A percentile compares a stretch with the other conserved stretches of the same genome.
Evolutionary conservation across 2,113 vertebrate species (phyloP).

Genomic region (Rhynchopsitta pachyrhyncha): DNA sequence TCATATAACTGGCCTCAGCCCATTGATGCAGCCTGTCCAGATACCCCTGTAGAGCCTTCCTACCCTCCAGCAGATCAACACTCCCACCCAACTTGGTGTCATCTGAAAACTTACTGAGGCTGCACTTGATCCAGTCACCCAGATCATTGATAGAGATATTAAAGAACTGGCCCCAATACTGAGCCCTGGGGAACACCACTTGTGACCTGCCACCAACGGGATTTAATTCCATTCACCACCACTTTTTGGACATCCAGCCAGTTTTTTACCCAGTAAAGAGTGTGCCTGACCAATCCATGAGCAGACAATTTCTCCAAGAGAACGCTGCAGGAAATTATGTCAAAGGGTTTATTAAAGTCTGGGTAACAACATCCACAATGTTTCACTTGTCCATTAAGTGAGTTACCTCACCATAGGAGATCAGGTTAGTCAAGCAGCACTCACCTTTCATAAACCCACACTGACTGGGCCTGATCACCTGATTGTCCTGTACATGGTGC

Average conservation of each 20-base stretch:
- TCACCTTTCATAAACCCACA: neutral
- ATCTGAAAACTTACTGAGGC: neutral
- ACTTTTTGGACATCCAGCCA: neutral
- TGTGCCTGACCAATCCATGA: neutral
- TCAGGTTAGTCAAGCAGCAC: neutral
- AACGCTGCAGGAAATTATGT: neutral
- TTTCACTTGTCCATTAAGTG: neutral
- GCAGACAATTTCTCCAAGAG: neutral
- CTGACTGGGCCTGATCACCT: neutral
- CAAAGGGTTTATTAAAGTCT: neutral
- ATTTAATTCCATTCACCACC: neutral
- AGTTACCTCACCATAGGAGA: neutral
- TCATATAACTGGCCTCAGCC: neutral
- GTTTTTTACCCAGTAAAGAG: neutral
- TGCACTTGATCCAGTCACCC: neutral
- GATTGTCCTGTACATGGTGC: neutral
- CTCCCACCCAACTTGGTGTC: neutral
- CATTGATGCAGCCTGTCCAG: neutral
- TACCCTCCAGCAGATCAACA: neutral
- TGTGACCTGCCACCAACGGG: neutral
- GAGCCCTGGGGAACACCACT: neutral
- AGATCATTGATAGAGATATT: neutral
- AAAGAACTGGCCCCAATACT: neutral
- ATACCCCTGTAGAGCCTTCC: neutral
- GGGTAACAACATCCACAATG: neutral